Base-by-base conservation (phyloP, 2,888 invertebrate genomes). In the Arrhopalites spinosus region DNA sequence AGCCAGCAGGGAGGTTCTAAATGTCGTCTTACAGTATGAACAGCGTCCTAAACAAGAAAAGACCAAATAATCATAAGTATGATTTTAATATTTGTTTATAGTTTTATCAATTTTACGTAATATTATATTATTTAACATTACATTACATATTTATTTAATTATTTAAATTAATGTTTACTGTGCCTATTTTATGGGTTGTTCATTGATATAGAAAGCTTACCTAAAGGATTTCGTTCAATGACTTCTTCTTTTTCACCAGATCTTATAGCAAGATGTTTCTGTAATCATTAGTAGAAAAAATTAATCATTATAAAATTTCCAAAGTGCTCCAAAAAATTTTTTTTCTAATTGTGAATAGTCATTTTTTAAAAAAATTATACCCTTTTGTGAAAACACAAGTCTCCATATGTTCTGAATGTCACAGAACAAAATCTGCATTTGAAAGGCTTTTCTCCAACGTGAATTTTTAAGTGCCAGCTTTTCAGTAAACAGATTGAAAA, bases 391-490 rank as follows among this genome's bases (percentile, higher is more conserved):
- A 70, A 61, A 17, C 36, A 17, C 17, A 30, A 70, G 0, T 61
- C 47, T 20, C 70, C 64, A 45, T 63, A 75, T 15, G n/a, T 45
- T 17, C 75, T 45, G 30, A 70, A 75, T 47, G 17, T n/a, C 8
- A 75, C 68, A 5, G 61, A 43, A 30, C 75, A 75, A 29, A 63
- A 70, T 2, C 75, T 36, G 27, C 75, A 75, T n/a, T 63, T 70
- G 61, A 59, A 75, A 20, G 70, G 70, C 30, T 75, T 74, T 61
- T 67, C 74, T 20, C 74, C 74, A 5, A 74, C 69, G n/a, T 74
- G 74, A 25, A 61, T 25, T 27, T 56, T 68, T 15, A 74, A 20
- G 36, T 74, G 74, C 43, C 13, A 56, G 47, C 74, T 74, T 11
- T 20, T 30, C n/a, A 30, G 17, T 27, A n/a, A 47, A 1, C 15